Evolutionary conservation across 2,888 invertebrate genomes (phyloP).

Genomic region (Pasiphila rectangulata): DNA sequence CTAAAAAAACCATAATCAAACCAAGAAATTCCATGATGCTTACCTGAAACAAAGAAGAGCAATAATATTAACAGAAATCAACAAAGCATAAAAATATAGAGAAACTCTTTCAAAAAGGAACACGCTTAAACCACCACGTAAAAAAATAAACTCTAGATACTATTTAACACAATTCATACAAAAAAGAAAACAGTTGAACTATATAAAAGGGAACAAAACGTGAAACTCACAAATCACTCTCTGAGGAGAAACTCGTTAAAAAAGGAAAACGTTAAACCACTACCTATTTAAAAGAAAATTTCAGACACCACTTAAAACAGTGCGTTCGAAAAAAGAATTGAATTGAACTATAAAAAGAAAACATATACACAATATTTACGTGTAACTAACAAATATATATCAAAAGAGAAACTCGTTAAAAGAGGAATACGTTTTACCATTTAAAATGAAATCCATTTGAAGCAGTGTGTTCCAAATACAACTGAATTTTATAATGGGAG

Average conservation of each 20-base stretch:
- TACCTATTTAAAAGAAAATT: too few relatives aligned
- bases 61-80: conserved; percentile 3
- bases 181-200: too few relatives aligned
- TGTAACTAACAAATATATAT: too few relatives aligned
- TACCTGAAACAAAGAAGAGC: conserved; percentile 49
- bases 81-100: neutral
- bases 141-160: too few relatives aligned
- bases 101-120: conserved; percentile 2
- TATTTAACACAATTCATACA: too few relatives aligned
- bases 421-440: too few relatives aligned
- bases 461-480: conserved; percentile 4
- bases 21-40: conserved; percentile 29
- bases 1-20: neutral
- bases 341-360: neutral
- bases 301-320: neutral
- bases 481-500: conserved; percentile 7
- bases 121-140: neutral
- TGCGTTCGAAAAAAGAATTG: conserved; percentile 2
- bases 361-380: too few relatives aligned
- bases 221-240: too few relatives aligned
- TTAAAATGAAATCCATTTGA: conserved; percentile 2
- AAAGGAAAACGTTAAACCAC: too few relatives aligned
- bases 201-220: too few relatives aligned
- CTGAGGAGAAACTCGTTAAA: too few relatives aligned
- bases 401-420: too few relatives aligned